These are phyloP conservation scores for Falco rusticolus DNA, from an alignment of 2,797 vertebrate genomes.

Conservation along the genomic window DNA sequence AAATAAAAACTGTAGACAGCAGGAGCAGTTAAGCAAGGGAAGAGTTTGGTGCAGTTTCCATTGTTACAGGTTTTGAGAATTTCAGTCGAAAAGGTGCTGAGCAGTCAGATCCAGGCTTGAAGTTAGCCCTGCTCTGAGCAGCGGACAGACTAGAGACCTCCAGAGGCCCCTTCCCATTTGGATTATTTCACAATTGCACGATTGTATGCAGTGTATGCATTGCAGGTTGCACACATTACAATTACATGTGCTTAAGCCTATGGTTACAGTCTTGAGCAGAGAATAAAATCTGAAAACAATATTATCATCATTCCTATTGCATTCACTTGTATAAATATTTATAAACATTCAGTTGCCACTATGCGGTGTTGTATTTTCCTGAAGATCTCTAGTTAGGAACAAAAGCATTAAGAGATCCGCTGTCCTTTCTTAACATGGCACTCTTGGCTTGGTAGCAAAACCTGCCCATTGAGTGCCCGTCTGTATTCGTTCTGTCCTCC, in stretches of 20 bases:
- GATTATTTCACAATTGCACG: background rate
- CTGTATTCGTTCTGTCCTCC: background rate
- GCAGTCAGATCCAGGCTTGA: background rate
- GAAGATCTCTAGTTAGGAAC: background rate
- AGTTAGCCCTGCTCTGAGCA: background rate
- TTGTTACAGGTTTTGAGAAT: background rate
- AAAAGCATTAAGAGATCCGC: background rate
- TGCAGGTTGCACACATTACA: background rate
- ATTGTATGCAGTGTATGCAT: background rate
- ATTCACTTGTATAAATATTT: background rate
- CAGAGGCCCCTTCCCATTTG: background rate
- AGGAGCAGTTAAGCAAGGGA: background rate
- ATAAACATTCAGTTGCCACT: background rate
- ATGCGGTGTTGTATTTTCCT: background rate
- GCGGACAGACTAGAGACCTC: background rate
- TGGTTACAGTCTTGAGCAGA: background rate
- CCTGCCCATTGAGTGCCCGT: background rate
- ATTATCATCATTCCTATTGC: background rate
- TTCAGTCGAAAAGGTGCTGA: background rate
- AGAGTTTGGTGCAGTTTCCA: background rate
- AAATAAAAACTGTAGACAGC: background rate
- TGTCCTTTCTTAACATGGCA: background rate
- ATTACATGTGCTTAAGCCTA: background rate
- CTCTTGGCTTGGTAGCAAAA: background rate
- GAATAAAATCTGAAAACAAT: background rate